These are phyloP conservation scores for Procambarus clarkii DNA, from an alignment of 1,140 invertebrate species.

Conservation along the genomic window DNA sequence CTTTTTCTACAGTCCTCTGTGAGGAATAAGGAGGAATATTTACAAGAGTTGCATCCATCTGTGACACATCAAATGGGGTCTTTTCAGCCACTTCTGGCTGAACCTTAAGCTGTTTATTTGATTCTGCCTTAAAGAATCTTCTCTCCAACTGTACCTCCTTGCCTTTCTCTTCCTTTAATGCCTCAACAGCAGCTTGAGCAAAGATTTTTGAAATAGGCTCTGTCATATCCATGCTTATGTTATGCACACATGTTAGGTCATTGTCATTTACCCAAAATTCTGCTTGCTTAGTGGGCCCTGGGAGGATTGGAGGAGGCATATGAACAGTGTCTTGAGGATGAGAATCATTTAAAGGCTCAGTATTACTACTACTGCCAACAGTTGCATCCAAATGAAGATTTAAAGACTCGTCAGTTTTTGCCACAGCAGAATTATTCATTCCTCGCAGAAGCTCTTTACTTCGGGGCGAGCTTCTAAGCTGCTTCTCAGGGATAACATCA, in stretches of 20 bases:
- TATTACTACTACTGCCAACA: not conserved
- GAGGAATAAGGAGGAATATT: slow-evolving; percentile 34
- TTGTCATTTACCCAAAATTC: slow-evolving; percentile 6
- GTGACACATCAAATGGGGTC: slow-evolving; percentile 54
- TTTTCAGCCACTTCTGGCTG: slow-evolving; percentile 26
- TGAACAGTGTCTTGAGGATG: not conserved
- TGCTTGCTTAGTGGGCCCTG: not conserved
- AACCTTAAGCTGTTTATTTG: not conserved
- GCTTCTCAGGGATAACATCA: not conserved
- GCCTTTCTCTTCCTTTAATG: not conserved
- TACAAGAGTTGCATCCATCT: slow-evolving; percentile 32
- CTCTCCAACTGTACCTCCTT: slow-evolving; percentile 11
- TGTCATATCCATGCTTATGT: slow-evolving; percentile 59
- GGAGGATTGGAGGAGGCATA: not conserved
- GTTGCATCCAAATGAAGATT: not conserved
- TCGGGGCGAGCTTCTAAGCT: not conserved
- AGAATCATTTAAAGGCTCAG: not conserved
- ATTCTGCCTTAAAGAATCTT: slow-evolving; percentile 37
- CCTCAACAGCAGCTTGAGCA: not conserved
- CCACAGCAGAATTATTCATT: not conserved
- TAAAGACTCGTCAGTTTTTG: not conserved
- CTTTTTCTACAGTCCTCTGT: slow-evolving; percentile 39
- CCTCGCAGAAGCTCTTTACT: not conserved
- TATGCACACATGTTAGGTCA: slow-evolving; percentile 53
- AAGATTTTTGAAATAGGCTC: slow-evolving; percentile 36